These are phyloP conservation scores for Aspiorhynchus laticeps DNA, from an alignment of 2,113 vertebrate species.

Conservation along the genomic window DNA sequence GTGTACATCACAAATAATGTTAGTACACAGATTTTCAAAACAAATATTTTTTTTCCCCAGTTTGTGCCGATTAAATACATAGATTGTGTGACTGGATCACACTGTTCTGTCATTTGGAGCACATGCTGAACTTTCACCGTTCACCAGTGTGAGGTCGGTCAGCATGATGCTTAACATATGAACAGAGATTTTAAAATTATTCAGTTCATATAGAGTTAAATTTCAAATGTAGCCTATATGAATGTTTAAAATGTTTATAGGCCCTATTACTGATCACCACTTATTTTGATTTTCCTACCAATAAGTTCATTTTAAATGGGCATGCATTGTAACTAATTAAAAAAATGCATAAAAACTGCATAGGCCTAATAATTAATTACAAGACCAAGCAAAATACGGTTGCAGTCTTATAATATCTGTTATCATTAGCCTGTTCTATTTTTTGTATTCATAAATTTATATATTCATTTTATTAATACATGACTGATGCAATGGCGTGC, in stretches of 20 bases:
- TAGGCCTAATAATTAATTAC: not conserved
- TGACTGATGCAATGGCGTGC: not conserved
- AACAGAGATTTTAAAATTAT: not conserved
- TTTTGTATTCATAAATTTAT: not conserved
- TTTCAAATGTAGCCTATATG: not conserved
- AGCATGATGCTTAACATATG: not conserved
- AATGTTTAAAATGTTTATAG: not conserved
- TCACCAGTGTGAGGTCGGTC: not conserved
- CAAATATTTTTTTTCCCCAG: not conserved
- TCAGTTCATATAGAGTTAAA: not conserved
- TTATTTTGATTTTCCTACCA: not conserved
- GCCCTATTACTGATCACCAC: not conserved
- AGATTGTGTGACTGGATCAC: not conserved
- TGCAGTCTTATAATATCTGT: not conserved
- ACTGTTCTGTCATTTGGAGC: constrained; percentile 2
- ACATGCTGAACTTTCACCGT: not conserved
- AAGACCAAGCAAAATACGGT: not conserved
- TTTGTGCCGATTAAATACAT: not conserved
- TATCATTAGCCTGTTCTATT: not conserved
- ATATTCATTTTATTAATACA: not conserved
- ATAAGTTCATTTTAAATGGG: not conserved
- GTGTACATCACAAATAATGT: not conserved
- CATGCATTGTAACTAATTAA: not conserved
- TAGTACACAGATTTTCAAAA: not conserved
- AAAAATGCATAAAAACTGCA: not conserved